phyloP scores from a whole-genome alignment of 2,888 invertebrate genomes.

The Rhagonycha lutea region DNA sequence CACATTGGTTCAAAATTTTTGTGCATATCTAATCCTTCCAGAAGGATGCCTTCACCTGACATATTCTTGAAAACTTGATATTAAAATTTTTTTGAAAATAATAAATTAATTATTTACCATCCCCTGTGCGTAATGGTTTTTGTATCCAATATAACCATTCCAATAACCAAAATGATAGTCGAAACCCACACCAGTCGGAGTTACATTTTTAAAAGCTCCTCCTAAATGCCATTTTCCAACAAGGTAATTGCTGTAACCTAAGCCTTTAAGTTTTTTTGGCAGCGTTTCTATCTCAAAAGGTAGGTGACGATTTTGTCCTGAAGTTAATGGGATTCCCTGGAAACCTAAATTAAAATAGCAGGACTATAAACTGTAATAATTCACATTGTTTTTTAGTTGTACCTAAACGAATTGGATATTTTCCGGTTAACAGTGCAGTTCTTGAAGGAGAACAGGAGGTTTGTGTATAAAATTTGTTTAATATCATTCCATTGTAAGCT shows the following conservation, averaged over 20 bases:
- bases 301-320: slow-evolving; percentile 73
- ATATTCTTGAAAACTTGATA: not conserved
- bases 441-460: slow-evolving; percentile 87
- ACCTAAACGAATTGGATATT: slow-evolving; percentile 84
- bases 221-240: slow-evolving; percentile 90
- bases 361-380: not conserved
- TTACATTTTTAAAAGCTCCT: slow-evolving; percentile 66
- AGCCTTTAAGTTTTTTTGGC: slow-evolving; percentile 64
- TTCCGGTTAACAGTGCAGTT: slow-evolving; percentile 80
- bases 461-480: slow-evolving; percentile 84
- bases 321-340: slow-evolving; percentile 69
- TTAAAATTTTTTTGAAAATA: no score
- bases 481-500: slow-evolving; percentile 80
- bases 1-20: slow-evolving; percentile 55
- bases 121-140: slow-evolving; percentile 49
- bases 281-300: slow-evolving; percentile 59
- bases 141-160: slow-evolving; percentile 81
- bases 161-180: slow-evolving; percentile 84
- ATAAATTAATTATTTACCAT: no score
- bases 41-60: not conserved
- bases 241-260: slow-evolving; percentile 74
- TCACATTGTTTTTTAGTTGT: slow-evolving; percentile 30
- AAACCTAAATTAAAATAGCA: slow-evolving; percentile 58
- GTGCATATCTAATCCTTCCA: slow-evolving; percentile 55
- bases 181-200: slow-evolving; percentile 76